Evolutionary conservation across 2,888 invertebrate genomes (phyloP).

Genomic region (Melanostoma mellinum): DNA sequence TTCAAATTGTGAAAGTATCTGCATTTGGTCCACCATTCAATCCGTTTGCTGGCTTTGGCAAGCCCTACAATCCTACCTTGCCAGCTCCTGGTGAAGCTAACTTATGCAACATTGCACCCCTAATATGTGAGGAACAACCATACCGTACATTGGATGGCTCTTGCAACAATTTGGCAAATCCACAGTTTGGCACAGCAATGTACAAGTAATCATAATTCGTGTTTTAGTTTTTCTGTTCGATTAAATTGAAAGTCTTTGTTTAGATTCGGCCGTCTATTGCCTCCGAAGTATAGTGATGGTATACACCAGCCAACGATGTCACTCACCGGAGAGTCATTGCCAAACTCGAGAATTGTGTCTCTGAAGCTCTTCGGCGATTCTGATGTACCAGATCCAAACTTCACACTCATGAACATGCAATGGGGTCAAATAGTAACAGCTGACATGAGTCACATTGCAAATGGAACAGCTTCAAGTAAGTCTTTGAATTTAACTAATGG

Average conservation of each 20-base stretch:
- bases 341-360: constrained; percentile 87
- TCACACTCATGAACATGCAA: constrained; percentile 88
- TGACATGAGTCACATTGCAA: constrained; percentile 81
- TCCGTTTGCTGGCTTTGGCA: constrained; percentile 74
- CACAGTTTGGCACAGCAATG: constrained; percentile 91
- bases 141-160: constrained; percentile 94
- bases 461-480: too few species aligned
- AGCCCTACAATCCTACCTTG: constrained; percentile 75
- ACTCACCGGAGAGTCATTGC: constrained; percentile 86
- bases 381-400: constrained; percentile 87
- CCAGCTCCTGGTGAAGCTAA: constrained; percentile 76
- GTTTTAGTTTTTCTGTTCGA: not conserved
- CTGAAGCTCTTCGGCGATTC: constrained; percentile 87
- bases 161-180: constrained; percentile 94
- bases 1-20: constrained; percentile 12
- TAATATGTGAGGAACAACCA: constrained; percentile 78
- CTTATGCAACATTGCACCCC: constrained; percentile 77
- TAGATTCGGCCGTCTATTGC: constrained; percentile 81
- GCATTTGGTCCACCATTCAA: constrained; percentile 74
- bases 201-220: constrained; percentile 82
- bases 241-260: not conserved
- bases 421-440: constrained; percentile 86
- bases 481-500: too few species aligned
- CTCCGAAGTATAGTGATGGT: constrained; percentile 83
- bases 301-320: constrained; percentile 85